Conservation (phyloP, 2,113 vertebrate genomes). For the Laticauda laticaudata region DNA sequence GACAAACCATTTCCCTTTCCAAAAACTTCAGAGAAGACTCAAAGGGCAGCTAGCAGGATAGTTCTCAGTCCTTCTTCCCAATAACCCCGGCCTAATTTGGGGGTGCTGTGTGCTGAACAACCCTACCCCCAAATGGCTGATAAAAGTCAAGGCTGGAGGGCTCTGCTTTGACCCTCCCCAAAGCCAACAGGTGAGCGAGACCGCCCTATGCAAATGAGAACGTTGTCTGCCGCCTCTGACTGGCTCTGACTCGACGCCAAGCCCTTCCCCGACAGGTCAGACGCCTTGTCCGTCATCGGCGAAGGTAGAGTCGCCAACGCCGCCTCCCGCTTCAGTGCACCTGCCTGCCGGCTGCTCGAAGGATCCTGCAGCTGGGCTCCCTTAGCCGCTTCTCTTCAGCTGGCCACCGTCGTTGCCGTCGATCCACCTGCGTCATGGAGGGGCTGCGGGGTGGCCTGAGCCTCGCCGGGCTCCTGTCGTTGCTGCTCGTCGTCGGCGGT, state of each 20-base stretch:
- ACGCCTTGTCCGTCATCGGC: neutral
- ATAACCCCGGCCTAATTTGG: neutral
- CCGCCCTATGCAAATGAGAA: neutral
- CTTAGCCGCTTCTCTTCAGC: neutral
- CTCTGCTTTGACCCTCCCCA: neutral
- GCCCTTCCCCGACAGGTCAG: constrained; percentile 21
- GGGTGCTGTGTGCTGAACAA: neutral
- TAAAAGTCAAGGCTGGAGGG: no score
- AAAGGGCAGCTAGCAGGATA: neutral
- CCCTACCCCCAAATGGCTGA: neutral
- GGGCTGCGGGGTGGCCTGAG: neutral
- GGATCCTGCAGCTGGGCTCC: neutral
- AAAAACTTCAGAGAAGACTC: neutral
- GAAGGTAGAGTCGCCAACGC: neutral
- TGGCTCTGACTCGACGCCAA: neutral
- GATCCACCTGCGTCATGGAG: neutral
- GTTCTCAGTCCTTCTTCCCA: neutral
- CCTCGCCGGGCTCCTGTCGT: neutral
- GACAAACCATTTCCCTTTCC: neutral
- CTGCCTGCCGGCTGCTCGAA: neutral
- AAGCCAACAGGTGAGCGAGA: neutral
- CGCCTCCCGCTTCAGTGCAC: neutral
- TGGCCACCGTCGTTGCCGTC: neutral
- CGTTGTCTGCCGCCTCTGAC: neutral
- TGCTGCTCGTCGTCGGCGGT: neutral